These are phyloP conservation scores for Globicephala melas DNA, from an alignment of 2,113 vertebrate genomes.

Conservation along the genomic window DNA sequence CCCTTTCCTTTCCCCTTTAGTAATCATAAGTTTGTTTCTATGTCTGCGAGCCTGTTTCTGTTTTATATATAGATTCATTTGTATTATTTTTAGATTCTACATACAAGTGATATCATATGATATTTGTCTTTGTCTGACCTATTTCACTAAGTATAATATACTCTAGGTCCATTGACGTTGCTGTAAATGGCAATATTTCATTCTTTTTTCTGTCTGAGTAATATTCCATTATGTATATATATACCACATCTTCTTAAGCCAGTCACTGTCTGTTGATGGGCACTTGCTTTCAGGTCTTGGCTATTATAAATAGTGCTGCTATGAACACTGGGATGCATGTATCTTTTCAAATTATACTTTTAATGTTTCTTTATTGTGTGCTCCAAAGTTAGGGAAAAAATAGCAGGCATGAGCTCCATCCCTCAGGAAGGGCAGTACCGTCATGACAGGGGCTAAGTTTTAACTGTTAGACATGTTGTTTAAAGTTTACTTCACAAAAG, in stretches of 20 bases:
- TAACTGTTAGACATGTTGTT: not conserved
- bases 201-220: not conserved
- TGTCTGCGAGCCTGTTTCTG: not conserved
- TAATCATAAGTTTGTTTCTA: not conserved
- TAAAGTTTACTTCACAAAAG: not conserved
- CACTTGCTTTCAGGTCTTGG: not conserved
- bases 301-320: not conserved
- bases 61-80: not conserved
- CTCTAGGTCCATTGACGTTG: no score
- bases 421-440: not conserved
- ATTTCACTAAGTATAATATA: not conserved
- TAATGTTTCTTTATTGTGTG: not conserved
- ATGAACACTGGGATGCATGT: not conserved
- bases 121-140: not conserved
- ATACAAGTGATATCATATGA: not conserved
- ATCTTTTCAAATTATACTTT: not conserved
- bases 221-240: not conserved
- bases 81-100: not conserved
- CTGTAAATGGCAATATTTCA: not conserved
- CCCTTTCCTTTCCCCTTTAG: not conserved
- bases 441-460: not conserved
- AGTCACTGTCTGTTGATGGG: not conserved
- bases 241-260: not conserved
- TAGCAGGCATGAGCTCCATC: not conserved
- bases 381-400: not conserved